A percentile compares a stretch with the other conserved stretches of the same genome.
phyloP scores from a whole-genome alignment of 2,888 invertebrate species.

The Agonopterix alstromeriana region DNA sequence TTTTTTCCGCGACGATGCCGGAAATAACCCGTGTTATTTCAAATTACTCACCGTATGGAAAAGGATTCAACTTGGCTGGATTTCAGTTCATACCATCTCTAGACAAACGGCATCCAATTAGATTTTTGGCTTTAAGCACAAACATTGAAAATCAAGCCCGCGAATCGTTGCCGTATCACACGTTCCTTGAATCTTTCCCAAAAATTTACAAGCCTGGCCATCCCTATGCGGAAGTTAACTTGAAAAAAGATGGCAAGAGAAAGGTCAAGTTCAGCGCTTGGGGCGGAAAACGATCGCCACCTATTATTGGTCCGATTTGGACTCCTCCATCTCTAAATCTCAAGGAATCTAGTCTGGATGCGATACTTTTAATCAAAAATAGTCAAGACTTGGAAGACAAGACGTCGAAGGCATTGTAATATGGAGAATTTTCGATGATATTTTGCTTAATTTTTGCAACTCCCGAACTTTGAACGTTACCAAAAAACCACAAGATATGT shows the following conservation, averaged over 20 bases:
- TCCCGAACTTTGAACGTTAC: neutral
- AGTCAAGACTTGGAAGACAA: constrained; percentile 22
- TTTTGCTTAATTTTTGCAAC: constrained; percentile 5
- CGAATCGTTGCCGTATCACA: constrained; percentile 53
- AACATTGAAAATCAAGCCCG: constrained; percentile 33
- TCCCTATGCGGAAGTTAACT: constrained; percentile 50
- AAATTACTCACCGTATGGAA: constrained; percentile 39
- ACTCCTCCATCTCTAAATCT: constrained; percentile 42
- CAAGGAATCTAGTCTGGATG: constrained; percentile 47
- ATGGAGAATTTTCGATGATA: constrained; percentile 1
- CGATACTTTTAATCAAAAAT: constrained; percentile 49
- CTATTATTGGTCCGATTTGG: constrained; percentile 70
- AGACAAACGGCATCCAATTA: constrained; percentile 54
- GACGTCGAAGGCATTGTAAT: constrained; percentile 16
- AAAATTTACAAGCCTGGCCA: constrained; percentile 56
- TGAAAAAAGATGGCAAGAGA: constrained; percentile 65
- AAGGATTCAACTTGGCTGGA: constrained; percentile 38
- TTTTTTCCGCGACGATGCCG: constrained; percentile 52
- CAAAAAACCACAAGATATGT: neutral
- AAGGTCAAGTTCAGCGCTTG: constrained; percentile 69
- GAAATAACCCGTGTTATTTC: constrained; percentile 54
- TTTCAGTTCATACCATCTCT: constrained; percentile 44
- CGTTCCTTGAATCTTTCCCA: constrained; percentile 42
- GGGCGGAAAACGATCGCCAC: constrained; percentile 66
- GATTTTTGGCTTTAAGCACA: constrained; percentile 46